These are phyloP conservation scores for Brassicogethes aeneus DNA, from an alignment of 2,888 invertebrate genomes.

Conservation along the genomic window DNA sequence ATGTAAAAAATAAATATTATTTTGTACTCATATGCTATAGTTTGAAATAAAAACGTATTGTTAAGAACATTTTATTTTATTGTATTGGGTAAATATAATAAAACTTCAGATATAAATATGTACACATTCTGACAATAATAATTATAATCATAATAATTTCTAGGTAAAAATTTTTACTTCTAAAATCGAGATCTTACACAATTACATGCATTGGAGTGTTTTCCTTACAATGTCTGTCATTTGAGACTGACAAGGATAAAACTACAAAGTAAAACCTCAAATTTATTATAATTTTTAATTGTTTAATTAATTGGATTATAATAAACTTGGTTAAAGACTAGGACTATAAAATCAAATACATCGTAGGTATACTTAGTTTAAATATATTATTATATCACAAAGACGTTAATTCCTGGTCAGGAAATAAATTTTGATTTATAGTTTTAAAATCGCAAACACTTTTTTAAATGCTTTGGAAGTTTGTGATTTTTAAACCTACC, in stretches of 20 bases:
- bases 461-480: too few relatives aligned
- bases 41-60: not conserved
- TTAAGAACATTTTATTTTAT: not conserved
- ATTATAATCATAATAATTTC: not conserved
- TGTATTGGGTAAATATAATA: conserved; percentile 3
- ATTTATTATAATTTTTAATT: not conserved
- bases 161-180: conserved; percentile 15
- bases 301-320: not conserved
- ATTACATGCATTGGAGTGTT: conserved; percentile 32
- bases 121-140: conserved; percentile 3
- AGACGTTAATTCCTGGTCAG: not conserved
- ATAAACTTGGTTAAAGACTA: not conserved
- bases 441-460: not conserved
- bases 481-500: not conserved
- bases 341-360: not conserved
- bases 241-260: conserved; percentile 13
- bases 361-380: not conserved
- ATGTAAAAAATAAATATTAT: too few relatives aligned
- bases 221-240: conserved; percentile 30
- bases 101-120: conserved; percentile 3
- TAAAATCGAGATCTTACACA: conserved; percentile 16
- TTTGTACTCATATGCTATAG: not conserved
- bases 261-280: conserved; percentile 9
- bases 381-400: not conserved
- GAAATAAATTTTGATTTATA: not conserved